Evolutionary conservation across 2,888 invertebrate genomes (phyloP), one percentile per base, ranked within the genome.

Genomic region (Drosophila atroscutellata): DNA sequence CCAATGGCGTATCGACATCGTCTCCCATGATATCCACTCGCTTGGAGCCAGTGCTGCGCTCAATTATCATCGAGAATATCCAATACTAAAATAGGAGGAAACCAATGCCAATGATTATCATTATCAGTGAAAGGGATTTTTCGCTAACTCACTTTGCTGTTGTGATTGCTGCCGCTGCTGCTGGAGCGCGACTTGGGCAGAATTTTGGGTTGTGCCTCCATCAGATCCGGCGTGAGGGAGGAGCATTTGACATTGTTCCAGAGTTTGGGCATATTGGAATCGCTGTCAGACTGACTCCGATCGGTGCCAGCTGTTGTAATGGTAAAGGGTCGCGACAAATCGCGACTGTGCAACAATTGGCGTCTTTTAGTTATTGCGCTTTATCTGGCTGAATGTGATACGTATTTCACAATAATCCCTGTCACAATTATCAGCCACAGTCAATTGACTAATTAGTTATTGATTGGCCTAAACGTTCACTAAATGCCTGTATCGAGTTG

Each of bases 11-110:
- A 65, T 92, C 92, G n/a, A 64, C 81, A 77, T 92, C 92, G 50
- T 91, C 91, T 37, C 72, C 75, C 24, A 68, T 75, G 69, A 88
- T 83, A 68, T 91, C 90, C 39, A 78, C 70, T 9, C 85, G 77
- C 77, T 89, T 91, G 83, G 91, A 88, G 67, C 86, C 86, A 0
- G 64, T 74, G 24, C 85, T 86, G 26, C 91, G 91, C 72, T 92
- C 92, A 75, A 92, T 92, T 80, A 92, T 90, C 92, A 92, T 91
- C 30, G 92, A 92, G 75, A 92, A 81, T 90, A 92, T 89, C 91
- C 91, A 92, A 78, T 91, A 90, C 92, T 92, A 70, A 45, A 55
- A 71, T 50, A 2, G 45, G 9, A 24, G 8, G 36, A 50, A n/a
- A 15, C 7, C 15, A 36, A 11, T 28, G 24, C 24, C 20, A 37